Evolutionary conservation across 2,888 invertebrate genomes (phyloP), one percentile per base, ranked within the genome.

Genomic region (Hedychridium roseum): DNA sequence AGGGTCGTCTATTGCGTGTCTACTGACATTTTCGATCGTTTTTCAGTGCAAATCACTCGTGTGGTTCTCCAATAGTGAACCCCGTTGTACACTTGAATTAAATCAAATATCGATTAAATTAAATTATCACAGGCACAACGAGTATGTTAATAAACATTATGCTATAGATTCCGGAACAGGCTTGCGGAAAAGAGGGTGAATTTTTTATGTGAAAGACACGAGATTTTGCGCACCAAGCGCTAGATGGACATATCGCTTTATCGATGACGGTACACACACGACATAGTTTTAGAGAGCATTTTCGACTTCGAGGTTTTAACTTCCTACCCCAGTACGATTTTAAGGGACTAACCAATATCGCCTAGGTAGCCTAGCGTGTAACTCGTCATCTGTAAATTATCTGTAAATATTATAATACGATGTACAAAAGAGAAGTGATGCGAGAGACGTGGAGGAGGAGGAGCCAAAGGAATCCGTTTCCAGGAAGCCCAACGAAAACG

Each of bases 401-500:
- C 57, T 76, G 76, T 76, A 76, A 76, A 76, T 76, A 76, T 73
- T 74, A 75, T 76, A 31, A 23, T 9, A 60, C 70, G 66, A 71
- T 76, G 76, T 76, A 76, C 75, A 76, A 72, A 62, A 48, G 30
- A 28, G 26, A 46, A 17, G 15, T 53, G 56, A n/a, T n/a, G n/a
- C n/a, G n/a, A n/a, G n/a, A n/a, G n/a, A n/a, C n/a, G n/a, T n/a
- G n/a, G n/a, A n/a, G n/a, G n/a, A n/a, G n/a, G n/a, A n/a, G n/a
- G n/a, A n/a, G n/a, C n/a, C n/a, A n/a, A 59, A 43, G 27, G 52
- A 48, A 55, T 55, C 56, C 63, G 60, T 65, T 64, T 64, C 57
- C 59, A 64, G 56, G 59, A 65, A n/a, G 54, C 58, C 51, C 61
- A 65, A 64, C 55, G 64, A 69, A n/a, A 68, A 61, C 49, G 62